phyloP scores from a whole-genome alignment of 1,140 invertebrate genomes.

The Leptopilina boulardi region DNA sequence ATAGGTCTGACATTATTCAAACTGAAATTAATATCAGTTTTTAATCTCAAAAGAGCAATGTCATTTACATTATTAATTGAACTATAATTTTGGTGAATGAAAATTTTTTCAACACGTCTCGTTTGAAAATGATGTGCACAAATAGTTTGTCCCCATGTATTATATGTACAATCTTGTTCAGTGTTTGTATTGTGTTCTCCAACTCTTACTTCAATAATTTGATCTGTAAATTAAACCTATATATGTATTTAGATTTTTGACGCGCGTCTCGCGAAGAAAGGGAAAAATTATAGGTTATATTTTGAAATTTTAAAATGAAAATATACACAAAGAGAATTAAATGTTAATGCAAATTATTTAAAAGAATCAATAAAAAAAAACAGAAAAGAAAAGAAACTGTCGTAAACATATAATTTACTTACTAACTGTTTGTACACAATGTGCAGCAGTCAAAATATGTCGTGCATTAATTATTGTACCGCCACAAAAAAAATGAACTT shows the following conservation, averaged over 20 bases:
- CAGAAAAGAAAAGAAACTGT: background rate
- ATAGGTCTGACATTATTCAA: background rate
- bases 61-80: background rate
- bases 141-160: too few species aligned
- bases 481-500: conserved; percentile 81
- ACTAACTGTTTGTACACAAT: conserved; percentile 73
- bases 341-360: too few species aligned
- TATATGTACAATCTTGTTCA: conserved; percentile 80
- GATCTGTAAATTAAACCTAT: background rate
- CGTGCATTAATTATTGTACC: conserved; percentile 80
- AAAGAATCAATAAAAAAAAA: too few species aligned
- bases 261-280: too few species aligned
- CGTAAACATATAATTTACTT: conserved; percentile 35
- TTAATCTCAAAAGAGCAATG: background rate
- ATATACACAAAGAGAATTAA: too few species aligned
- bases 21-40: background rate
- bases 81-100: background rate
- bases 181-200: conserved; percentile 80
- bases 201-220: conserved; percentile 75
- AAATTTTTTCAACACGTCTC: background rate
- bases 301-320: too few species aligned
- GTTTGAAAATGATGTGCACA: too few species aligned
- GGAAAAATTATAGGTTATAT: too few species aligned
- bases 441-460: conserved; percentile 84
- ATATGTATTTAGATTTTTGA: background rate